A percentile compares a stretch with the other conserved stretches of the same genome.
Conservation (phyloP, 2,888 invertebrate species). For the Patella depressa region DNA sequence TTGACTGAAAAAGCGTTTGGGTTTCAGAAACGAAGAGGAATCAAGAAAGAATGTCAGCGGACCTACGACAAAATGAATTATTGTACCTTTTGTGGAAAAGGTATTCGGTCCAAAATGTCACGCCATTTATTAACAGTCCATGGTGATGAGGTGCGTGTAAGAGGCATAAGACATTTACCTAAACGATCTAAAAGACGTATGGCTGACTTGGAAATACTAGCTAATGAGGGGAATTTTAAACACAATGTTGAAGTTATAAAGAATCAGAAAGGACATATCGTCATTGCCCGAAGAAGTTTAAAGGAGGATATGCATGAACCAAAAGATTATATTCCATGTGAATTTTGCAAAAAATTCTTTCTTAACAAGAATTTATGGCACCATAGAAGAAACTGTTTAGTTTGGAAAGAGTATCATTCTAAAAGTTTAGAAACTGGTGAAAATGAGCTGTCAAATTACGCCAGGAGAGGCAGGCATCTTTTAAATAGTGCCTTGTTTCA, state of each 20-base stretch:
- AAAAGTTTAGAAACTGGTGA: not conserved
- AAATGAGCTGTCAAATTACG: not conserved
- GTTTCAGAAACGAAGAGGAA: not conserved
- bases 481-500: not conserved
- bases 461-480: constrained; percentile 3
- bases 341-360: not conserved
- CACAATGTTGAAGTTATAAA: constrained; percentile 33
- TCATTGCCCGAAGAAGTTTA: constrained; percentile 10
- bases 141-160: constrained; percentile 27
- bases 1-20: not conserved
- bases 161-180: constrained; percentile 22
- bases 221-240: constrained; percentile 40
- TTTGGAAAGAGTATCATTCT: constrained; percentile 3
- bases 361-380: not conserved
- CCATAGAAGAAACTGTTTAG: not conserved
- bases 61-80: constrained; percentile 36
- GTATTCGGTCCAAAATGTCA: constrained; percentile 32
- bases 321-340: not conserved
- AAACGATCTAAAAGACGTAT: constrained; percentile 30
- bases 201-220: constrained; percentile 31
- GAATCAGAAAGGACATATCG: constrained; percentile 9
- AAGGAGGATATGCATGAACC: constrained; percentile 3
- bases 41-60: constrained; percentile 31
- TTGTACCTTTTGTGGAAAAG: constrained; percentile 34
- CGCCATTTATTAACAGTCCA: constrained; percentile 31